Conservation (phyloP, 2,888 invertebrate genomes). For the Polia nebulosa region DNA sequence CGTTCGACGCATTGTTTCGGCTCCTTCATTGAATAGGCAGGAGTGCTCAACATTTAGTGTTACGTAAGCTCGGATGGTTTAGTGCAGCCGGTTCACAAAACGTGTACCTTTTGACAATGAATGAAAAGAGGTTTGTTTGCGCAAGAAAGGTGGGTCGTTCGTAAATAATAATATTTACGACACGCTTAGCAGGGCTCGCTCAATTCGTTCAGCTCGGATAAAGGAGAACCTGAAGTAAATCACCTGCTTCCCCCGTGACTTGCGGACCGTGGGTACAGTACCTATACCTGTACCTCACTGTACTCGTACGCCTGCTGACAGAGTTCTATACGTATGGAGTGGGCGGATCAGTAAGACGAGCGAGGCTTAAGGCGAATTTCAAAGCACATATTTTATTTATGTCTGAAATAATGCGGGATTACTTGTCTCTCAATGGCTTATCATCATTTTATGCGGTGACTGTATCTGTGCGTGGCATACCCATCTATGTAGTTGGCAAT, state of each 20-base stretch:
- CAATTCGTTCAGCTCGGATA: slow-evolving; percentile 38
- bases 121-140: slow-evolving; percentile 44
- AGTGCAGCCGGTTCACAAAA: slow-evolving; percentile 11
- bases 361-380: not conserved
- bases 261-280: not conserved
- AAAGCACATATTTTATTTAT: slow-evolving; percentile 5
- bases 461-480: not conserved
- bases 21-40: not conserved
- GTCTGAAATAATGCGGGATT: not conserved
- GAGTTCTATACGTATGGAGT: not conserved
- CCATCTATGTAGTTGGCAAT: not conserved
- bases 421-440: not conserved
- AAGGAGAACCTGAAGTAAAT: slow-evolving; percentile 41
- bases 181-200: slow-evolving; percentile 30
- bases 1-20: slow-evolving; percentile 24
- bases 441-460: not conserved
- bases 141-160: slow-evolving; percentile 35
- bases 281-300: no score
- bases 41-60: slow-evolving; percentile 17
- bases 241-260: slow-evolving; percentile 31
- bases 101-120: slow-evolving; percentile 33
- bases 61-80: slow-evolving; percentile 16
- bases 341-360: slow-evolving; percentile 16
- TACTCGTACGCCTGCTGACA: not conserved
- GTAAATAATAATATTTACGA: slow-evolving; percentile 57